These are phyloP conservation scores for Stramonita haemastoma DNA, from an alignment of 2,888 invertebrate genomes.

Conservation along the genomic window DNA sequence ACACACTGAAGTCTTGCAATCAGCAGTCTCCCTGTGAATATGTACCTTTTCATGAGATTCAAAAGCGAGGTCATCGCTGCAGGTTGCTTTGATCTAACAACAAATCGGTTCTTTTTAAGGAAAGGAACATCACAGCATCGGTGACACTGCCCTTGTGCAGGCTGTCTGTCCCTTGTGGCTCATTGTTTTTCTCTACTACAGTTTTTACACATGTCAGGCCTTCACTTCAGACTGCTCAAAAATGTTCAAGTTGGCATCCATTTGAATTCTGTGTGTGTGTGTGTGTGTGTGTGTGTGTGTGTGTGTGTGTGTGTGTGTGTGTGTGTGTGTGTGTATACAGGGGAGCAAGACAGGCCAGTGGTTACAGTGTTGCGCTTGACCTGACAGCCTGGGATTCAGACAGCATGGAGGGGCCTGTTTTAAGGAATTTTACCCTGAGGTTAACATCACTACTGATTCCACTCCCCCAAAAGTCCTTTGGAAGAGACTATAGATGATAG, in stretches of 20 bases:
- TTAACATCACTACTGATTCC: too few relatives aligned
- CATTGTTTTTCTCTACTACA: not conserved
- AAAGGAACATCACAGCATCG: not conserved
- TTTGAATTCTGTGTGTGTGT: not conserved
- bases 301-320: too few relatives aligned
- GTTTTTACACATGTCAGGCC: not conserved
- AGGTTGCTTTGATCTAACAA: not conserved
- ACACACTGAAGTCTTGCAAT: not conserved
- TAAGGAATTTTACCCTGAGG: too few relatives aligned
- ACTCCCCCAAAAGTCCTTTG: not conserved
- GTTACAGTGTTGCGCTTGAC: not conserved
- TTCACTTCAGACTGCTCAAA: not conserved
- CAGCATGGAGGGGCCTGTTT: not conserved
- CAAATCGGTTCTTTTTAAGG: not conserved
- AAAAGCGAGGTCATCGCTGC: not conserved
- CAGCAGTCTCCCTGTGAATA: not conserved
- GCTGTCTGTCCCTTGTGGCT: not conserved
- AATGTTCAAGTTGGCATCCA: not conserved
- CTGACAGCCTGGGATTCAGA: not conserved
- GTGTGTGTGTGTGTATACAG: too few relatives aligned
- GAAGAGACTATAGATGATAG: not conserved
- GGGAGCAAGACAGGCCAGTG: not conserved
- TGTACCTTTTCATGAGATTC: too few relatives aligned
- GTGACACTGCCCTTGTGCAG: not conserved
- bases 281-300: not conserved